Base-by-base conservation (phyloP, 2,797 vertebrate species). In the Onychomys arenicola region DNA sequence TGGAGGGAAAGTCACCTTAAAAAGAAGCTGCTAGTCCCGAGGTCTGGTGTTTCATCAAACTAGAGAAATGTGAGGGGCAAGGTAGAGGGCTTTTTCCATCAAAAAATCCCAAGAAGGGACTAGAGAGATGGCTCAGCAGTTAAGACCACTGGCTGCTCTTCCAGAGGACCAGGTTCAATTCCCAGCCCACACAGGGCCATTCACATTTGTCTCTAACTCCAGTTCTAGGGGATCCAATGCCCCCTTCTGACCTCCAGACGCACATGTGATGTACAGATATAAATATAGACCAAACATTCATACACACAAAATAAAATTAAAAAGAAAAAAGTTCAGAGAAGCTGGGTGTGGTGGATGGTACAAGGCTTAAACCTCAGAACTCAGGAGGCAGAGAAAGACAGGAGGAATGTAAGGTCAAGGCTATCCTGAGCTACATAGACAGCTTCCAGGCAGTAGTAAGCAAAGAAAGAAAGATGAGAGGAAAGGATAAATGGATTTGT, bases 11-110 rank as follows among this genome's bases (percentile, higher is more conserved):
- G 49, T 46, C 43, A 46, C 93, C 92, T 90, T 89, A 80, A 59
- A 94, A 93, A 94, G 94, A 93, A 91, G 65, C 14, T 40, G 2
- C 61, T 46, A 88, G 69, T 88, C 59, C 21, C 13, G 2, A 87
- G 67, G 23, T 16, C 91, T 90, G 67, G 27, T 55, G 23, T 57
- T 80, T 96, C 55, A 77, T 46, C 71, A 91, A 89, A 88, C 14
- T 23, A 80, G 92, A 82, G 89, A 86, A 82, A 77, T 32, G 37
- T 71, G 37, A 63, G 34, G 23, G 61, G 71, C 67, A 84, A 29
- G 32, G 46, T 19, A 25, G n/a, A 37, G n/a, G 40, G 49, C 12
- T 19, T 67, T n/a, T 52, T 32, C 43, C 21, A 25, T 16, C 3
- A 85, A 67, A 73, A 46, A 21, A 9, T 49, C 29, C 61, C 25